Evolutionary conservation across 2,888 invertebrate genomes (phyloP).

Genomic region (Megamerina dolium): DNA sequence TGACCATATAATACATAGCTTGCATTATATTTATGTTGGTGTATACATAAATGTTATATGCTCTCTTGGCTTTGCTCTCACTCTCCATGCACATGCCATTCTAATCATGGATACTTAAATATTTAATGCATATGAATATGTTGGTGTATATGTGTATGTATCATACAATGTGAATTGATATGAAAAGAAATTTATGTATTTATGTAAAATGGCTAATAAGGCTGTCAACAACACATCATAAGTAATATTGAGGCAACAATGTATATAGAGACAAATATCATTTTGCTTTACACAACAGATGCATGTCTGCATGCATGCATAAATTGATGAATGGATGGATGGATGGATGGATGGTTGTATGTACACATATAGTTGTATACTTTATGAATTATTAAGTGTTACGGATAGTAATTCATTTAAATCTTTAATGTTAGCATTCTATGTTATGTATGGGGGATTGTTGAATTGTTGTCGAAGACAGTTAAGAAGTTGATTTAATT

Average conservation of each 20-base stretch:
- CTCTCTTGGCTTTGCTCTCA: too few relatives aligned
- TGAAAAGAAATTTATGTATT: slow-evolving; percentile 21
- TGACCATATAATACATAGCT: too few relatives aligned
- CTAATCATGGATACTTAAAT: too few relatives aligned
- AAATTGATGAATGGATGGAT: slow-evolving; percentile 7
- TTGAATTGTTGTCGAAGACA: too few relatives aligned
- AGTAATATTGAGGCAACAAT: not conserved
- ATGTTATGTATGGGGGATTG: not conserved
- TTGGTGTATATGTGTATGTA: not conserved
- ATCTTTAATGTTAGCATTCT: slow-evolving; percentile 9
- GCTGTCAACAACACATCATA: slow-evolving; percentile 30
- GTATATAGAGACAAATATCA: too few relatives aligned
- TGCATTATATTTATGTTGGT: too few relatives aligned
- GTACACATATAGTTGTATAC: too few relatives aligned
- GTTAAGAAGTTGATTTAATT: too few relatives aligned
- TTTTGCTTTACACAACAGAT: not conserved
- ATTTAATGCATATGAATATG: not conserved
- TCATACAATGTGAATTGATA: not conserved
- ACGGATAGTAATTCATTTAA: slow-evolving; percentile 24
- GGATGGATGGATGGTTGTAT: slow-evolving; percentile 13
- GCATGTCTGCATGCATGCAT: not conserved
- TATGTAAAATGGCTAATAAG: slow-evolving; percentile 40
- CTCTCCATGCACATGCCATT: too few relatives aligned
- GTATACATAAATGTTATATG: too few relatives aligned
- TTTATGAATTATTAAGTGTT: slow-evolving; percentile 17